phyloP scores from a whole-genome alignment of 2,113 vertebrate genomes.

The Psephotus haematonotus region DNA sequence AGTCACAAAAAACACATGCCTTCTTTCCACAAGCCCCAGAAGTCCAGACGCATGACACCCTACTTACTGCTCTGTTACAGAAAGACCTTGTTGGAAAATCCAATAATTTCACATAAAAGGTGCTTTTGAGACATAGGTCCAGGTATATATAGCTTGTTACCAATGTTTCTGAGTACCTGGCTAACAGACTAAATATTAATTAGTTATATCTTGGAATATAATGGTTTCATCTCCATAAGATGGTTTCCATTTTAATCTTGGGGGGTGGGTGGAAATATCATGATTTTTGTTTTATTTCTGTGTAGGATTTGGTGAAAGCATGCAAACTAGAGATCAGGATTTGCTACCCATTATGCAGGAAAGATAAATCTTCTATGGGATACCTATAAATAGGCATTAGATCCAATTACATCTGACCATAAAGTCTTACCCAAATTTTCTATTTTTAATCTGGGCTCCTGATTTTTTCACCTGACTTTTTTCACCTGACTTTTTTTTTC shows the following conservation, averaged over 20 bases:
- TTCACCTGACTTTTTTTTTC: neutral
- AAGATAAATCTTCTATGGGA: neutral
- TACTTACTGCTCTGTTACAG: neutral
- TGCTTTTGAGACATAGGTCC: neutral
- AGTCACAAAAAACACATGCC: neutral
- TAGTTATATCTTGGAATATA: neutral
- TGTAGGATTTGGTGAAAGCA: neutral
- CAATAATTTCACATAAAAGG: neutral
- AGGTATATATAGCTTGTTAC: neutral
- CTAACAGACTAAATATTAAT: neutral
- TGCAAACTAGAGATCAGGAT: neutral
- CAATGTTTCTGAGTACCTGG: neutral
- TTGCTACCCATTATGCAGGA: neutral
- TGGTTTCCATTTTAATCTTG: neutral
- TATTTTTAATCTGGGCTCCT: neutral
- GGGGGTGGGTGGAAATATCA: fast-evolving
- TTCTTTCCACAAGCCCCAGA: neutral
- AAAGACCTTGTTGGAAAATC: neutral
- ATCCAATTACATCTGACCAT: neutral
- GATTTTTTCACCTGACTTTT: neutral
- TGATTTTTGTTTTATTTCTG: neutral
- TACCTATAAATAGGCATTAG: neutral
- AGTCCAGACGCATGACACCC: neutral
- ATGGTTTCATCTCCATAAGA: neutral
- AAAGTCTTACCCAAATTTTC: neutral